Percentiles rank a stretch among this genome's conserved stretches.
Evolutionary conservation across 2,797 vertebrate genomes (phyloP).

Genomic region (Avahi laniger): DNA sequence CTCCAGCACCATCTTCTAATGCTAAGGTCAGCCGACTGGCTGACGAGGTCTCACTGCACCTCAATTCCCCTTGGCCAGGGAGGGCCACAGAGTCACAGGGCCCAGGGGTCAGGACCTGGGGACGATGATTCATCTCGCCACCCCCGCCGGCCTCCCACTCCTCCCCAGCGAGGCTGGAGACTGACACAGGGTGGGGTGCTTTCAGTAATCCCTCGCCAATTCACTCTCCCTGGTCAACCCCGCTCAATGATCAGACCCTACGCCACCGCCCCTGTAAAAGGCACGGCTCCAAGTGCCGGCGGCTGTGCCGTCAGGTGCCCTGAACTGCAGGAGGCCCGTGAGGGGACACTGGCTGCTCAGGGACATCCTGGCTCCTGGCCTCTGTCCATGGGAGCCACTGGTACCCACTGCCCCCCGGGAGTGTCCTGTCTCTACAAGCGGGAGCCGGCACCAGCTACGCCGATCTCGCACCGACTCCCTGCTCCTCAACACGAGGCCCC

Average conservation of each 20-base stretch:
- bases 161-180: rapidly evolving
- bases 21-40: not conserved
- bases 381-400: not conserved
- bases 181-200: not conserved
- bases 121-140: rapidly evolving
- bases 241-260: rapidly evolving
- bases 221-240: rapidly evolving
- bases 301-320: rapidly evolving
- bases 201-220: rapidly evolving
- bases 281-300: rapidly evolving
- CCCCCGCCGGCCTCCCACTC: not conserved
- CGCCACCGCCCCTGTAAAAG: rapidly evolving
- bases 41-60: too few relatives aligned
- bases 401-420: too few relatives aligned
- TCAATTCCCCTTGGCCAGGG: rapidly evolving
- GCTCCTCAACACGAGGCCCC: rapidly evolving
- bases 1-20: rapidly evolving
- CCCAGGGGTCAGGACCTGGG: rapidly evolving
- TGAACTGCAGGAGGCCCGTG: rapidly evolving
- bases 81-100: rapidly evolving
- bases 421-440: not conserved
- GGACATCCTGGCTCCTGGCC: not conserved
- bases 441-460: not conserved
- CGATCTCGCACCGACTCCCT: rapidly evolving
- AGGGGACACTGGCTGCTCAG: rapidly evolving